phyloP scores from a whole-genome alignment of 2,888 invertebrate genomes.

The Andrena flavipes region DNA sequence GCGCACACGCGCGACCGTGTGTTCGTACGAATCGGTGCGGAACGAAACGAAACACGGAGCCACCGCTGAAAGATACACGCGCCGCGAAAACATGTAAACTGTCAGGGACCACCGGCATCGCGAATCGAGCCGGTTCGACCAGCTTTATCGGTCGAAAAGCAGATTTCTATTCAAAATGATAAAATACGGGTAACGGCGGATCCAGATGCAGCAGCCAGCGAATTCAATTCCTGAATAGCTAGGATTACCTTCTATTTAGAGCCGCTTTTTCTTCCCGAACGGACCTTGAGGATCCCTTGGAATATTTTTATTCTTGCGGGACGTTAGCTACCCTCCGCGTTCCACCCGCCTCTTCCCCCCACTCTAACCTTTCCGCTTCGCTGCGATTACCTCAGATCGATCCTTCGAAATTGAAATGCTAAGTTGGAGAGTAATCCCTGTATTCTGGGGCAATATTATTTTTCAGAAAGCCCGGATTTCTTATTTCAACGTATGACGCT shows the following conservation, averaged over 20 bases:
- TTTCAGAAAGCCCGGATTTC: not conserved
- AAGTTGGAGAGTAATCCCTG: not conserved
- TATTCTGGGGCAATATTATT: not conserved
- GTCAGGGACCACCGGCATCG: slow-evolving; percentile 30
- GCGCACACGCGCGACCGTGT: not conserved
- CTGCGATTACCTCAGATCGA: not conserved
- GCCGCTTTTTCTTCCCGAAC: not conserved
- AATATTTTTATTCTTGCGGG: slow-evolving; percentile 11
- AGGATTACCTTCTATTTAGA: slow-evolving; percentile 13
- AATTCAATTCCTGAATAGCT: slow-evolving; percentile 28
- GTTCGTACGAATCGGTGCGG: not conserved
- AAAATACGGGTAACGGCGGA: not conserved
- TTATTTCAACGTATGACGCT: too few species aligned
- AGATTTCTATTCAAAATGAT: slow-evolving; percentile 51
- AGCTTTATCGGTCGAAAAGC: slow-evolving; percentile 41
- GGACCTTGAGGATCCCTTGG: not conserved
- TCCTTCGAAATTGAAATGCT: slow-evolving; percentile 9
- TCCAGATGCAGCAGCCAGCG: not conserved
- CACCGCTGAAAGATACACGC: slow-evolving; percentile 17
- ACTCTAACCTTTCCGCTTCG: not conserved
- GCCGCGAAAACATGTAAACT: slow-evolving; percentile 49
- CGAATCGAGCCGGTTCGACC: slow-evolving; percentile 36
- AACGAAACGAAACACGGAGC: slow-evolving; percentile 13
- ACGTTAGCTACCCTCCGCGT: not conserved
- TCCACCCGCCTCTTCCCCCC: not conserved